Base-by-base conservation (phyloP, 2,113 vertebrate genomes). In the Trachemys scripta region DNA sequence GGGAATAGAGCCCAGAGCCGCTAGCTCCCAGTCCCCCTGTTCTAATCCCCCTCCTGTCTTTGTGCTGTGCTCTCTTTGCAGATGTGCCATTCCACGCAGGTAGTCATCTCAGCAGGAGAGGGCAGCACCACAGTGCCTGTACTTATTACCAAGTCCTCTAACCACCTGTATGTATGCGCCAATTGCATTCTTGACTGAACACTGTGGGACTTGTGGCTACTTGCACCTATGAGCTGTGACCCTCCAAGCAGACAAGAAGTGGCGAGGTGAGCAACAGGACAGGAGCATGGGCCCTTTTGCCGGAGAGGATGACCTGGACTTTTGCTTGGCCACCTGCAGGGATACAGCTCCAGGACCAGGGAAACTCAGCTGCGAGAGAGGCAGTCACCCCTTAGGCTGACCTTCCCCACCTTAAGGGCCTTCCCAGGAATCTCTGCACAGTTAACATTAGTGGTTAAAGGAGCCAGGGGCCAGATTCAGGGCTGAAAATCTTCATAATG, bases 41-140 rank as follows among this genome's bases (percentile, higher is more conserved):
- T 29, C 53, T 42, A 38, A 13, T 25, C 6, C 14, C 8, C 16
- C 29, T 50, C 80, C 17, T 10, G 59, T 12, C 2, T 2, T 38
- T 0, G 0, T 47, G 57, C 91, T 4, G 0, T 54, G 49, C 50
- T 95, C 49, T 97, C 92, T 95, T 92, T 86, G 62, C 94, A 98
- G 97, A 57, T 98, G 95, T 82, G 83, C 80, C 85, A 51, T 82
- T 1, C 96, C 96, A 0, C 95, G 95, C 92, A 96, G 96, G 93
- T 96, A 97, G 85, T 92, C 92, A 88, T 89, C 42, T 90, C 89
- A 47, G 80, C 62, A 86, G 78, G 45, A 72, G n/a, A 89, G 45
- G 83, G 82, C 82, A 92, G 5, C 22, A 47, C 65, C 8, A 31
- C 91, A 89, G 84, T 93, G 91, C 82, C 75, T 90, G 94, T 57